phyloP scores from a whole-genome alignment of 2,888 invertebrate species.

The Eupithecia tripunctaria region DNA sequence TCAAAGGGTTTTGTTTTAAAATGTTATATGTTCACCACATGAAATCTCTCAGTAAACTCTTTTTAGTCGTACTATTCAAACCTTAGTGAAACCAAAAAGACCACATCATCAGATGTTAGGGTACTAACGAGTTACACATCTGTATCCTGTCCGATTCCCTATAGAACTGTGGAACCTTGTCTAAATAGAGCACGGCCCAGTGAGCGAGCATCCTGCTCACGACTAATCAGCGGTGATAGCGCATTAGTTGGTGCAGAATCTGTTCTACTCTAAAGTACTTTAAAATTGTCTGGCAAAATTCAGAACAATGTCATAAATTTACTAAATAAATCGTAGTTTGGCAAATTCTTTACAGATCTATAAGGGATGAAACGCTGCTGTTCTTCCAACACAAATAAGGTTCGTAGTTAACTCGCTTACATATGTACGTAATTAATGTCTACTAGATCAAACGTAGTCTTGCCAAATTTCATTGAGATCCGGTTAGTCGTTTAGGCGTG shows the following conservation, averaged over 20 bases:
- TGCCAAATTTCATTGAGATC: too few relatives aligned
- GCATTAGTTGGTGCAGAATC: conserved; percentile 9
- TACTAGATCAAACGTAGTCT: too few relatives aligned
- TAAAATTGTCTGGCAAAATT: not conserved
- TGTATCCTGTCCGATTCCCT: conserved; percentile 7
- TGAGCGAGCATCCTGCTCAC: conserved; percentile 37
- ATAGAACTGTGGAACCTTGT: conserved; percentile 18
- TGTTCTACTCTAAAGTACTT: not conserved
- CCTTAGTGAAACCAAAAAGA: not conserved
- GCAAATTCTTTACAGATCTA: too few relatives aligned
- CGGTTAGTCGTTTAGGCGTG: too few relatives aligned
- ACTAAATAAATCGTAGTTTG: too few relatives aligned
- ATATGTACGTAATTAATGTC: too few relatives aligned
- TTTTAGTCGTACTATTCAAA: not conserved
- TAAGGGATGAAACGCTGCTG: too few relatives aligned
- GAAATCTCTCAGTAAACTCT: too few relatives aligned
- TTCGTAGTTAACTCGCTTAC: too few relatives aligned
- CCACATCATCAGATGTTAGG: not conserved
- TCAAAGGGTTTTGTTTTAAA: too few relatives aligned
- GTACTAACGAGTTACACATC: conserved; percentile 2
- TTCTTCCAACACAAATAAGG: too few relatives aligned
- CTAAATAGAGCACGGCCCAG: conserved; percentile 28
- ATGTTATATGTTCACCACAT: not conserved
- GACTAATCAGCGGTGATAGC: conserved; percentile 32
- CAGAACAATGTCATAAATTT: not conserved